Evolutionary conservation across 1,140 invertebrate species (phyloP), one percentile per base, ranked within the genome.

Genomic region (Sitobion miscanthi): DNA sequence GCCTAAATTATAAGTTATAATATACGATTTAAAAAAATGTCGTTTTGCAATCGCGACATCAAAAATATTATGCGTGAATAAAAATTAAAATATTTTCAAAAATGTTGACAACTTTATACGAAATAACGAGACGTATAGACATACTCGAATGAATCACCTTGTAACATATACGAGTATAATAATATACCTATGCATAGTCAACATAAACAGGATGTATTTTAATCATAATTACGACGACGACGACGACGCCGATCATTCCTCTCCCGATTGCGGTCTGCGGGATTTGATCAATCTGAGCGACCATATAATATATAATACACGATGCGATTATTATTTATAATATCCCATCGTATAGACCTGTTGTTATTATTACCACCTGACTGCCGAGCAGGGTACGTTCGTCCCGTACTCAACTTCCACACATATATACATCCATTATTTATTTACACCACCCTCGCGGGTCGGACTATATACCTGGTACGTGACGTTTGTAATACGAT

Each of bases 361-460:
- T 90, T 90, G 35, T 90, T 62, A 62, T 90, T 90, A 38, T 90
- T 62, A 62, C 88, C 88, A 90, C 88, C 88, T 90, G 88, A 90
- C 54, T 62, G 88, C 54, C 5, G 54, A 20, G 49, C 35, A 89
- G 52, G 88, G 52, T 62, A 90, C 88, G 88, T 90, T 90, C 88
- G 54, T 62, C 35, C 88, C 54, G 88, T n/a, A 30, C 30, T 8
- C 38, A 11, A 23, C n/a, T n/a, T 9, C 8, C 2, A 23, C n/a
- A 87, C 25, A 9, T n/a, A 57, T 77, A 25, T 69, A n/a, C 62
- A n/a, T n/a, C 21, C 62, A 69, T 69, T n/a, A n/a, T n/a, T 14
- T 69, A 62, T 69, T 17, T n/a, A n/a, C 14, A 30, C 23, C 62
- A 69, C 62, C 62, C 62, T 69, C 30, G 3, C 30, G 14, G 62